Conservation (phyloP, 2,888 invertebrate genomes). For the Caenorhabditis angaria region DNA sequence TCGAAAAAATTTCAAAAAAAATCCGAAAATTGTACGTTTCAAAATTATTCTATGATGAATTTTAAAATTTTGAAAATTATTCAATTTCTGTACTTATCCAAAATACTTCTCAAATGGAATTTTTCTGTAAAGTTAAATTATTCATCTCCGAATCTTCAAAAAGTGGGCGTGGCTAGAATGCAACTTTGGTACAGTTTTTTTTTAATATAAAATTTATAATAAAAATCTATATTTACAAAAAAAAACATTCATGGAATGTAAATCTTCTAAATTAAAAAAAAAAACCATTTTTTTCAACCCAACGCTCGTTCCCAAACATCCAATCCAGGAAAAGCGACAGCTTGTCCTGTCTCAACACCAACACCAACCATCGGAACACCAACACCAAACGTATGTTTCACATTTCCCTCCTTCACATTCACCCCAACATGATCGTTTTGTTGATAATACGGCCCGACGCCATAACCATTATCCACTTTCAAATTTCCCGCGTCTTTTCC, state of each 20-base stretch:
- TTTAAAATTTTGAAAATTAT: neutral
- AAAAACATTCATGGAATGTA: neutral
- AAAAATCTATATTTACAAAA: neutral
- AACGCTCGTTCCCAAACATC: constrained; percentile 53
- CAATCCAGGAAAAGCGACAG: constrained; percentile 51
- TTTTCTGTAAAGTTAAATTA: too few relatives aligned
- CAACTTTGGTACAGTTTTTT: constrained; percentile 1
- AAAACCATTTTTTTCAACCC: constrained; percentile 16
- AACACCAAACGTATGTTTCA: constrained; percentile 53
- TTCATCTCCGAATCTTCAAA: neutral
- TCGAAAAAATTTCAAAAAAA: neutral
- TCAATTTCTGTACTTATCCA: too few relatives aligned
- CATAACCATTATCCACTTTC: constrained; percentile 57
- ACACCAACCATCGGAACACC: constrained; percentile 52
- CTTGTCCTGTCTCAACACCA: constrained; percentile 52
- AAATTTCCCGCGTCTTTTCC: constrained; percentile 46
- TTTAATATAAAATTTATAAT: neutral
- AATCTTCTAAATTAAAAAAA: too few relatives aligned
- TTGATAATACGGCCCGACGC: constrained; percentile 56
- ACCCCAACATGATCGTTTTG: constrained; percentile 61
- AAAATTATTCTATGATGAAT: neutral
- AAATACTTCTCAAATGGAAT: too few relatives aligned
- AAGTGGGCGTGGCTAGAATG: neutral
- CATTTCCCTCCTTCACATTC: constrained; percentile 47
- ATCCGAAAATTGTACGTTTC: constrained; percentile 5